phyloP scores from a whole-genome alignment of 2,888 invertebrate genomes.

The Apocheima hispidaria region DNA sequence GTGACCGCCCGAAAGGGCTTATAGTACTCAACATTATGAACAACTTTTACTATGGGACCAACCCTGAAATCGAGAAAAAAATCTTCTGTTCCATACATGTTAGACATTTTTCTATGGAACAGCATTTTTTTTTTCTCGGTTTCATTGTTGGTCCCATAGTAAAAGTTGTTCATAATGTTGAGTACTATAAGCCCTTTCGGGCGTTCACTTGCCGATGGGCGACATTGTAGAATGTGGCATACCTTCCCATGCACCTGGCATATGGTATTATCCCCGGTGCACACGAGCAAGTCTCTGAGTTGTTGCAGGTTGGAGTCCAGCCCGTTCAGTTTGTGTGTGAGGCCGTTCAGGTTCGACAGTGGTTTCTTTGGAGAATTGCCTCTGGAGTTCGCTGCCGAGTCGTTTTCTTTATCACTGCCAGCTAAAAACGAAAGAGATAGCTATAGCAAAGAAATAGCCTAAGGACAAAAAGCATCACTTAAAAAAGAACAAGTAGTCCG shows the following conservation, averaged over 20 bases:
- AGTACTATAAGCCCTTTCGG: too few species aligned
- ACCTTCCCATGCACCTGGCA: slow-evolving; percentile 91
- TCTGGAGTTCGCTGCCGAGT: slow-evolving; percentile 76
- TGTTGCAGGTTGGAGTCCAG: slow-evolving; percentile 65
- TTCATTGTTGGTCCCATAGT: too few species aligned
- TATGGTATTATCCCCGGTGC: slow-evolving; percentile 88
- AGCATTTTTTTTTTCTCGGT: too few species aligned
- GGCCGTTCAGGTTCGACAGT: slow-evolving; percentile 66
- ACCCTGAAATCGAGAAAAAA: too few species aligned
- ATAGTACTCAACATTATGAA: too few species aligned
- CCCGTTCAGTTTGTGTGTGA: slow-evolving; percentile 64
- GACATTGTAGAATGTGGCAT: slow-evolving; percentile 10
- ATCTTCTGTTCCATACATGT: too few species aligned
- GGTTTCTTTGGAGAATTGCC: slow-evolving; percentile 77
- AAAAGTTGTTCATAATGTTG: too few species aligned
- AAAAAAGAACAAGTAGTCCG: too few species aligned
- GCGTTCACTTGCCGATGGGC: too few species aligned
- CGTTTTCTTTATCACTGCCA: slow-evolving; percentile 90
- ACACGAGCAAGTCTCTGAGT: slow-evolving; percentile 86
- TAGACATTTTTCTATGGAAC: too few species aligned
- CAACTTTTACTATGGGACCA: too few species aligned
- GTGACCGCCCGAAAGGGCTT: too few species aligned
- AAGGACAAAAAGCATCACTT: background rate
- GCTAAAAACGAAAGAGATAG: slow-evolving; percentile 52
- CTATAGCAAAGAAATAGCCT: background rate